Percentiles rank a stretch among this genome's conserved stretches.
phyloP scores from a whole-genome alignment of 2,888 invertebrate genomes.

The Chrysolina americana region DNA sequence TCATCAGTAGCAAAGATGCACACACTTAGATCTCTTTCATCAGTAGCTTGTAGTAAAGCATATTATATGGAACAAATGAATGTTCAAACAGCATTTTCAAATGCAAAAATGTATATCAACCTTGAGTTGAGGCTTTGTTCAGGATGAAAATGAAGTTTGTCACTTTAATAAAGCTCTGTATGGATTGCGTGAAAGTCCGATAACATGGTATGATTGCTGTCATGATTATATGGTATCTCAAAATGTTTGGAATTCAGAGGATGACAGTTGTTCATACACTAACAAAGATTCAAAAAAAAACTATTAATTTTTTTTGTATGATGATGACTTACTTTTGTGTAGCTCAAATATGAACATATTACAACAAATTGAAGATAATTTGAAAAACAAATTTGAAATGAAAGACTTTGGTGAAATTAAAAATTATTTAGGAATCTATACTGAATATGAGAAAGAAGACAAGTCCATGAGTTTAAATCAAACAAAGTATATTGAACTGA shows the following conservation, averaged over 20 bases:
- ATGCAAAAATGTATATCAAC: slow-evolving; percentile 48
- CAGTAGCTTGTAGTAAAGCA: slow-evolving; percentile 37
- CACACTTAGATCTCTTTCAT: slow-evolving; percentile 32
- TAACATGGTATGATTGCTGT: slow-evolving; percentile 12
- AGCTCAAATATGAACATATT: slow-evolving; percentile 34
- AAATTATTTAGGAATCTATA: slow-evolving; percentile 35
- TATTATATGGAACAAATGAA: slow-evolving; percentile 50
- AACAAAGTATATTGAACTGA: slow-evolving; percentile 34
- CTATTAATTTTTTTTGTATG: slow-evolving; percentile 37
- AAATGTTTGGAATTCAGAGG: slow-evolving; percentile 38
- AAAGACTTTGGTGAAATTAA: slow-evolving; percentile 44
- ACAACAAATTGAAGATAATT: slow-evolving; percentile 33
- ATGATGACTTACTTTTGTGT: slow-evolving; percentile 47
- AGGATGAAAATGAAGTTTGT: slow-evolving; percentile 39
- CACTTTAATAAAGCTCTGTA: slow-evolving; percentile 45
- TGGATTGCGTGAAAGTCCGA: slow-evolving; percentile 46
- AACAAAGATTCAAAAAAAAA: slow-evolving; percentile 3
- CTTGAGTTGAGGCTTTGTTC: slow-evolving; percentile 46
- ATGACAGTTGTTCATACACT: slow-evolving; percentile 16
- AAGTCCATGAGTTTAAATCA: slow-evolving; percentile 19
- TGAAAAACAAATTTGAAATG: slow-evolving; percentile 41
- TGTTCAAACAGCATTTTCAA: slow-evolving; percentile 54
- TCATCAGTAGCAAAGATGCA: slow-evolving; percentile 43
- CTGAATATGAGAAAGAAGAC: slow-evolving; percentile 9
- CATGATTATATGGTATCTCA: slow-evolving; percentile 23